These are phyloP conservation scores for Scortum barcoo DNA, from an alignment of 2,113 vertebrate genomes.

Conservation along the genomic window DNA sequence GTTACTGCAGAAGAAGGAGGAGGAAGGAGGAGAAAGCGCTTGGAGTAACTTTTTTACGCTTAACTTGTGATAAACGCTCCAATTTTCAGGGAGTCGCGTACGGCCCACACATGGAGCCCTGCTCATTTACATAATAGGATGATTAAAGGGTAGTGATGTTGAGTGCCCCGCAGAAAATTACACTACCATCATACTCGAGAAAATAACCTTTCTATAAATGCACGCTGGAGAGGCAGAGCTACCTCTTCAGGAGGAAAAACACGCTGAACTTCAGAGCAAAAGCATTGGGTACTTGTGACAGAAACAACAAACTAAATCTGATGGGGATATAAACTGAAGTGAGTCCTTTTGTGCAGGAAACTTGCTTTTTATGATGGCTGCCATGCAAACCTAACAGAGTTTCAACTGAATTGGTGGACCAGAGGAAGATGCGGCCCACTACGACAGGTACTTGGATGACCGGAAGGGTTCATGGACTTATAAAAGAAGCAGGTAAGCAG, in stretches of 20 bases:
- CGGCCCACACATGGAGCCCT: constrained; percentile 34
- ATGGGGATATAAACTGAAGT: neutral
- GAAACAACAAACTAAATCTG: neutral
- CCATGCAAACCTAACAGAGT: neutral
- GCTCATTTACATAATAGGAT: constrained; percentile 52
- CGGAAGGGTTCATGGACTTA: neutral
- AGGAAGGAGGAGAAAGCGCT: neutral
- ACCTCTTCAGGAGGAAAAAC: neutral
- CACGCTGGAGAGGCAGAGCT: neutral
- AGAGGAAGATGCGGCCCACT: neutral
- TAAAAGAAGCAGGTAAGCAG: neutral
- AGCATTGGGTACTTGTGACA: neutral
- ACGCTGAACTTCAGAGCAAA: neutral
- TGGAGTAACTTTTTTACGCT: constrained; percentile 17
- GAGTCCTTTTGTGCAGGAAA: neutral
- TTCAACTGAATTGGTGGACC: neutral
- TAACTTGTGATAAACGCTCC: constrained; percentile 25
- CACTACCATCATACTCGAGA: neutral
- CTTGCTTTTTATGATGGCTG: neutral
- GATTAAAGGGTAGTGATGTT: constrained; percentile 48
- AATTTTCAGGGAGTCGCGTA: constrained; percentile 2
- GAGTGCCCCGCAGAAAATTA: constrained; percentile 26
- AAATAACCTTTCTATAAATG: constrained; percentile 22
- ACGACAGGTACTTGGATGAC: neutral
- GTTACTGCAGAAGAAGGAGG: constrained; percentile 7